phyloP scores from a whole-genome alignment of 2,888 invertebrate genomes.

The Limnephilus auricula region DNA sequence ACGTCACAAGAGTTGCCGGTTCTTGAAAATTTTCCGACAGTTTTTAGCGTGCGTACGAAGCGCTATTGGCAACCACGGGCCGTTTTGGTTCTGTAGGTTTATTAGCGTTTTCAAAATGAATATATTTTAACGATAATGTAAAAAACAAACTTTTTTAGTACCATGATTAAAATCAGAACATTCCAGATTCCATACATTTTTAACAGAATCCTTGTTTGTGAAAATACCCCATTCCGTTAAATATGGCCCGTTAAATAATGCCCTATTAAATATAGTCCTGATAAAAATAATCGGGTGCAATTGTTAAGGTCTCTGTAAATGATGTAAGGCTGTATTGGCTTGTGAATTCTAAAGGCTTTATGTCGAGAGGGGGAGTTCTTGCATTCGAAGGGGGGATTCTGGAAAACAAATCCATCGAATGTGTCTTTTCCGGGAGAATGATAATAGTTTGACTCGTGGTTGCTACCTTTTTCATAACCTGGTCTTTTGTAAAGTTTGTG shows the following conservation, averaged over 20 bases:
- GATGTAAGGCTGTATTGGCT: constrained; percentile 13
- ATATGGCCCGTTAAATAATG: neutral
- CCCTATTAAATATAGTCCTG: neutral
- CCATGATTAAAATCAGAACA: too few species aligned
- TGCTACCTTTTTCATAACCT: neutral
- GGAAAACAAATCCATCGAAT: constrained; percentile 20
- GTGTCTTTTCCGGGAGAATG: neutral
- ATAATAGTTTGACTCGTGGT: neutral
- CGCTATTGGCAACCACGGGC: too few species aligned
- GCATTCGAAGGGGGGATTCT: neutral
- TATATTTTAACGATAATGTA: too few species aligned
- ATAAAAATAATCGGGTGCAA: neutral
- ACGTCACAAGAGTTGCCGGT: too few species aligned
- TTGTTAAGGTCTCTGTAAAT: constrained; percentile 5
- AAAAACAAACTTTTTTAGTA: too few species aligned
- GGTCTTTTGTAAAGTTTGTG: neutral
- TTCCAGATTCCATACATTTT: too few species aligned
- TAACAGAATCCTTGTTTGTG: too few species aligned
- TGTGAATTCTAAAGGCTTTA: constrained; percentile 22
- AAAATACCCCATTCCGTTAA: too few species aligned
- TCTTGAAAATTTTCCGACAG: too few species aligned
- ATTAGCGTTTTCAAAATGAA: too few species aligned
- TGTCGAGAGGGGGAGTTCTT: neutral
- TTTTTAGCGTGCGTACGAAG: too few species aligned
- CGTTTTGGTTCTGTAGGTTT: too few species aligned